These are phyloP conservation scores for Otolemur crassicaudatus DNA, from an alignment of 2,797 vertebrate genomes.

Conservation along the genomic window DNA sequence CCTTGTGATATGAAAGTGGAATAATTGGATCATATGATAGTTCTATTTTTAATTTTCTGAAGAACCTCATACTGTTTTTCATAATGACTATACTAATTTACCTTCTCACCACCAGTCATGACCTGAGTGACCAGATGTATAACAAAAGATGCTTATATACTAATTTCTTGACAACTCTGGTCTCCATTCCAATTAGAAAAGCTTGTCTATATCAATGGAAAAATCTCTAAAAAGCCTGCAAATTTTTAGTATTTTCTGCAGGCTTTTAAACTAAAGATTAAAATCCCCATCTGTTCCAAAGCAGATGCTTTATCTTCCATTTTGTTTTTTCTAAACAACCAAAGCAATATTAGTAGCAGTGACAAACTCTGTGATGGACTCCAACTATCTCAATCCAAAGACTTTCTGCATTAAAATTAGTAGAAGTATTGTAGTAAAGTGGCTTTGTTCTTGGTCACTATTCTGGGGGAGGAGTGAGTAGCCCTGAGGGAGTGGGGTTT, in stretches of 20 bases:
- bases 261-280: not conserved
- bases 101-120: not conserved
- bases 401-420: not conserved
- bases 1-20: not conserved
- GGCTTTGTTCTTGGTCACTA: not conserved
- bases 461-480: not conserved
- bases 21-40: not conserved
- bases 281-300: not conserved
- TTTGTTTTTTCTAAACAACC: constrained; percentile 31
- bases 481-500: not conserved
- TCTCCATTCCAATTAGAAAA: not conserved
- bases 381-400: not conserved
- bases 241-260: not conserved
- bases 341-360: not conserved
- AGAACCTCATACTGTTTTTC: not conserved
- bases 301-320: not conserved
- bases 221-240: not conserved
- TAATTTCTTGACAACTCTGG: not conserved
- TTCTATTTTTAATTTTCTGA: not conserved
- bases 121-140: not conserved
- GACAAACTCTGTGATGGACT: not conserved
- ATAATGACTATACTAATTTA: not conserved
- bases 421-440: not conserved
- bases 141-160: not conserved
- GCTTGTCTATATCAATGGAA: not conserved